Conservation (phyloP, 2,888 invertebrate species). For the Chrysolina oricalcia region DNA sequence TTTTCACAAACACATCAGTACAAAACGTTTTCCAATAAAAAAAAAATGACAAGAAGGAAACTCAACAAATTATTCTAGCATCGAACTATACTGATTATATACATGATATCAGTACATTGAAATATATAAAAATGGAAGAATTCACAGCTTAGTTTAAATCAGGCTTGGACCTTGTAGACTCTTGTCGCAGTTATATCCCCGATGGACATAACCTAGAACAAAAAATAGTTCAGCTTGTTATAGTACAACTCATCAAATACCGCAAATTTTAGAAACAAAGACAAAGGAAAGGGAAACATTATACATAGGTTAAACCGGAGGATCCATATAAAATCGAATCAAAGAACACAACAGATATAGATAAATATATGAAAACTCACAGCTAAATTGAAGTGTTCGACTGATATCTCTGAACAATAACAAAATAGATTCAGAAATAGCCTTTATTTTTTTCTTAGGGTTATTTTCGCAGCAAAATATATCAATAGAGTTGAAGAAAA, state of each 20-base stretch:
- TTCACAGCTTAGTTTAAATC: slow-evolving; percentile 39
- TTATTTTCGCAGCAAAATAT: too few relatives aligned
- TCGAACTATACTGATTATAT: neutral
- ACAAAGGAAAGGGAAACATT: too few relatives aligned
- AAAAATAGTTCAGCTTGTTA: slow-evolving; percentile 29
- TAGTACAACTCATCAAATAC: neutral
- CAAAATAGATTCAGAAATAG: too few relatives aligned
- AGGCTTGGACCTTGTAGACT: slow-evolving; percentile 63
- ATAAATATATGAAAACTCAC: too few relatives aligned
- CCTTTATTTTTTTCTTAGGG: too few relatives aligned
- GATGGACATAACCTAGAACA: slow-evolving; percentile 62
- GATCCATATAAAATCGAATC: too few relatives aligned
- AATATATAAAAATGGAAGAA: slow-evolving; percentile 37
- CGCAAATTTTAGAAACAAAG: neutral
- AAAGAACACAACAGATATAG: too few relatives aligned
- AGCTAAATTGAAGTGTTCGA: too few relatives aligned
- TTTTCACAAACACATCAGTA: slow-evolving; percentile 1
- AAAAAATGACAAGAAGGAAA: slow-evolving; percentile 1
- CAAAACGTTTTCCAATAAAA: slow-evolving; percentile 8
- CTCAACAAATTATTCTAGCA: neutral
- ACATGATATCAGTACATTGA: neutral
- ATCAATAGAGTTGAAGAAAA: too few relatives aligned
- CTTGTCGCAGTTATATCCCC: slow-evolving; percentile 63
- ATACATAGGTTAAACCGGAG: too few relatives aligned
- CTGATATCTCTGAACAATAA: too few relatives aligned